Evolutionary conservation across 2,888 invertebrate genomes (phyloP), one percentile per base, ranked within the genome.

Genomic region (Onchidella celtica): DNA sequence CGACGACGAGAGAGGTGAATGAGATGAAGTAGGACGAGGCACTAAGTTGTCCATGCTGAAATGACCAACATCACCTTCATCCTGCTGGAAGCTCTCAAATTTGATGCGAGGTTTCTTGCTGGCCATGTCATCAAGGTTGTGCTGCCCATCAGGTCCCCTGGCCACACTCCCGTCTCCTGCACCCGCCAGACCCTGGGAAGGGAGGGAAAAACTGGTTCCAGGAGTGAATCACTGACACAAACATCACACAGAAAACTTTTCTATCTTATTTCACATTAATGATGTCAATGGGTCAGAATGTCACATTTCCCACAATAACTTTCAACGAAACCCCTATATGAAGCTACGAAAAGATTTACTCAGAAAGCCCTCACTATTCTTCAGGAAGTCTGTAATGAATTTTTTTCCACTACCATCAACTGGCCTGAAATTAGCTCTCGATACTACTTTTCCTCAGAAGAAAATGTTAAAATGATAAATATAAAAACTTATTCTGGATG

Each of bases 131-230:
- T 74, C 75, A 24, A 61, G 59, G n/a, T 36, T 3, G n/a, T 69
- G 75, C 38, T 57, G 68, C 27, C 57, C 55, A 34, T 66, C 68
- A 17, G 27, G 17, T 34, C 63, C 61, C 27, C n/a, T 65, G 3
- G 40, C 63, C 34, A n/a, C 69, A 36, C 24, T 24, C 17, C 63
- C 76, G 29, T 65, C 76, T 32, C 55, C 63, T 21, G 65, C 69
- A 34, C 32, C 38, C 40, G 36, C 59, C n/a, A n/a, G 66, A 36
- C 81, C 81, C 81, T 81, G 81, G 38, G 81, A 81, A 81, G 63
- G 76, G 72, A 81, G 76, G 70, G 34, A 69, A 76, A 76, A 81
- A 76, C 76, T 76, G 70, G 76, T 63, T 76, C 75, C 81, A 81
- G 34, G 69, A 75, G 29, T 36, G 55, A 72, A 21, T 36, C 36